Base-by-base conservation (phyloP, 1,140 invertebrate genomes). In the Drosophila aff. region DNA sequence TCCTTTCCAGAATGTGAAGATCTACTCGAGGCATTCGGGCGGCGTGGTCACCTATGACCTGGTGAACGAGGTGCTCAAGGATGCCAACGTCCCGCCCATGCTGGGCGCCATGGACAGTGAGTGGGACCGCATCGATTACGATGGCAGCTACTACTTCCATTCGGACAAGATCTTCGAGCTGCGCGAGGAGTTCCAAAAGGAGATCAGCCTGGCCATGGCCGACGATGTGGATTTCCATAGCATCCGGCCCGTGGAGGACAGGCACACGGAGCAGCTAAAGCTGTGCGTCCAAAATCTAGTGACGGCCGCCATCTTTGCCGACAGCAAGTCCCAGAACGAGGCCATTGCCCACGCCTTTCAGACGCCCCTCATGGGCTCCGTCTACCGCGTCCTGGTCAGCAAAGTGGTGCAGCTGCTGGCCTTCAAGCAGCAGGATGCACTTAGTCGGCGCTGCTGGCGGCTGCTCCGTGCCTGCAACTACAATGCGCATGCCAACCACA, bases 41-140 rank as follows among this genome's bases (percentile, higher is more conserved):
- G 92, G 92, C 9, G 63, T 76, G 4, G 87, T 92, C 1, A 93
- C 92, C 21, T 92, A 86, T 36, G 91, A 93, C 53, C 53, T 93
- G 36, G 92, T 92, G n/a, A 93, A 93, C 59, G 92, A 93, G 61
- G 92, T 93, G 28, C 80, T 93, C 10, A 82, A 91, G 28, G 91
- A 93, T 63, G 74, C 82, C 0, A 90, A 93, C 64, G 89, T 92
- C 8, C 91, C 91, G 7, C 91, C 91, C 7, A 85, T 87, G 63
- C 63, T 93, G 33, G 92, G 92, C 7, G 85, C 92, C 11, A 85
- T 91, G 81, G 90, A 93, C 61, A 92, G 63, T n/a, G 83, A 92
- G 49, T 93, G 90, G 90, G 92, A 93, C 49, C 89, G 85, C 40
- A 87, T 93, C 53, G 90, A 93, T 26, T 92, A 92, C 46, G 92